Evolutionary conservation across 2,797 vertebrate genomes (phyloP).

Genomic region (Morelia viridis): DNA sequence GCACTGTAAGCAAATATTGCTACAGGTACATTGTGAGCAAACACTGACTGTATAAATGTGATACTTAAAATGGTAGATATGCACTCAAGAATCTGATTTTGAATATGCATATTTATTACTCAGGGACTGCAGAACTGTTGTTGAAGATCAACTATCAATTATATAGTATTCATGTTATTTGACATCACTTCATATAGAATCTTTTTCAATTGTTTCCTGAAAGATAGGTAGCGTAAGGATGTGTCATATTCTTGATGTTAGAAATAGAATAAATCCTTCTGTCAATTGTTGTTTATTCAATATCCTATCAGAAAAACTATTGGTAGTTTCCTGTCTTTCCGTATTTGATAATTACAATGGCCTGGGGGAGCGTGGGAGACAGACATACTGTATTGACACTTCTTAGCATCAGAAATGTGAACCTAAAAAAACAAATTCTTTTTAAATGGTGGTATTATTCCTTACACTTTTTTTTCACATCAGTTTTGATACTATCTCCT

Average conservation of each 20-base stretch:
- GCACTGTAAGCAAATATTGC: neutral
- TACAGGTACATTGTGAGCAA: neutral
- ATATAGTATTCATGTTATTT: neutral
- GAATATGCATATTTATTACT: neutral
- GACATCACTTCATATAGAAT: neutral
- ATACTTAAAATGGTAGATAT: neutral
- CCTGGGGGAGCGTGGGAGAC: neutral
- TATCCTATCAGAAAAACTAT: neutral
- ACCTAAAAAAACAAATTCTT: neutral
- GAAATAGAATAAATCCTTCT: neutral
- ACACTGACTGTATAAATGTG: neutral
- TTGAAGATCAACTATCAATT: neutral
- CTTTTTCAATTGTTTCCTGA: neutral
- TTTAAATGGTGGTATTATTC: neutral
- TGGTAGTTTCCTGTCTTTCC: neutral
- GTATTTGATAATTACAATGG: neutral
- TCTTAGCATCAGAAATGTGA: neutral
- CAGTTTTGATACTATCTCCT: neutral
- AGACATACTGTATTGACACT: neutral
- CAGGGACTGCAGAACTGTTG: neutral
- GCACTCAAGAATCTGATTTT: neutral
- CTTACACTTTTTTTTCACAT: too few relatives aligned
- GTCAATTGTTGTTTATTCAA: neutral
- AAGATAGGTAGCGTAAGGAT: neutral
- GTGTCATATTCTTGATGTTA: neutral